Evolutionary conservation across 2,797 vertebrate species (phyloP), one percentile per base, ranked within the genome.

Genomic region (Neoniphon sammara): DNA sequence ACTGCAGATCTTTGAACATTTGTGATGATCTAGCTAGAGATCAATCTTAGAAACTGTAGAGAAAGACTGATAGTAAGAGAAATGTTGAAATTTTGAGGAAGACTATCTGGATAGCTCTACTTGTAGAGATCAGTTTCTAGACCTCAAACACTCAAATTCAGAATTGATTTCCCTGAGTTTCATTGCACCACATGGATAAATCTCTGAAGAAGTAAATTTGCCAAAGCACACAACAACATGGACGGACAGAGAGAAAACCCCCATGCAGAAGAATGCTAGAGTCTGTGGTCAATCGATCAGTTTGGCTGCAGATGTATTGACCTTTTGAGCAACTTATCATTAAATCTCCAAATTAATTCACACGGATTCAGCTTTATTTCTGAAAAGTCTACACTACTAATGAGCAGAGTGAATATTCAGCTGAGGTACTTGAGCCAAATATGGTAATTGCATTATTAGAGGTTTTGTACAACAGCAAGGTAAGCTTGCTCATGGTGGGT

Each of bases 81-180:
- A n/a, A n/a, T n/a, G n/a, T n/a, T n/a, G n/a, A n/a, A n/a, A n/a
- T n/a, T n/a, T n/a, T n/a, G n/a, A n/a, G n/a, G n/a, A n/a, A n/a
- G n/a, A n/a, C n/a, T n/a, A n/a, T n/a, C 36, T 20, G 42, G 57
- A 15, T 60, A 20, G 70, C 42, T 68, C 49, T 21, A 36, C 62
- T 36, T 55, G 74, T 53, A 64, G 25, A 66, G 73, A 56, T 67
- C 34, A 34, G 81, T 81, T 61, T 68, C 20, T 62, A 60, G 36
- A 61, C 64, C 65, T 58, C 62, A 69, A 27, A 27, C 39, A 66
- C 14, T 82, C 55, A 57, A 64, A 61, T 21, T 66, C 63, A 20
- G 1, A 21, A 77, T 69, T 61, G 73, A 78, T 80, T 82, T 61
- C 66, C 59, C 56, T 30, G 39, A 65, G 46, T 59, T 59, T 58